Evolutionary conservation across 1,140 invertebrate species (phyloP).

Genomic region (Palaemon carinicauda): DNA sequence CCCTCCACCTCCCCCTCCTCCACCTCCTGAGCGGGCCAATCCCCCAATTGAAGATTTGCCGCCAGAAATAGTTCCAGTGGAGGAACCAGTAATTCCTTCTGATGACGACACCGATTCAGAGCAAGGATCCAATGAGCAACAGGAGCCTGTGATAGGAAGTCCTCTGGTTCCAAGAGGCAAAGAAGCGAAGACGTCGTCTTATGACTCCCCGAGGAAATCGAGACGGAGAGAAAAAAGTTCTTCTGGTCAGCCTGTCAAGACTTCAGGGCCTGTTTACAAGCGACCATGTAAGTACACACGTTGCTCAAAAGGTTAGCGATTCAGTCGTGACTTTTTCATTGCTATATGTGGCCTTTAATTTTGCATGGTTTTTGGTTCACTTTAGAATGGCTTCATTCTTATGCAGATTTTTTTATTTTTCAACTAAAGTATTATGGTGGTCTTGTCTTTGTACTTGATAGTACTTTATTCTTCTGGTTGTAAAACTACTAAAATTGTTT

Average conservation of each 20-base stretch:
- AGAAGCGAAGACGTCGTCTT: not conserved
- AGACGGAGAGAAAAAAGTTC: no score
- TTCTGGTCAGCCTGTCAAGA: not conserved
- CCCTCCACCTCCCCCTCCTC: constrained; percentile 27
- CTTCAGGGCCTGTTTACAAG: constrained; percentile 4
- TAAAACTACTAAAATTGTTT: no score
- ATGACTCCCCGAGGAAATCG: no score
- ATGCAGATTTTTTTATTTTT: no score
- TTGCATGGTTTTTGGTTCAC: not conserved
- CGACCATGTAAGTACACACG: constrained; percentile 24
- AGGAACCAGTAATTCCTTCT: not conserved
- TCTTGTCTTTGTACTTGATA: no score
- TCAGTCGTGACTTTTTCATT: not conserved
- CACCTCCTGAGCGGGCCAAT: not conserved
- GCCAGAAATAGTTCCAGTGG: not conserved
- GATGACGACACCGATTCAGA: not conserved
- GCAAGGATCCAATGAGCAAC: not conserved
- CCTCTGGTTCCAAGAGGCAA: constrained; percentile 30
- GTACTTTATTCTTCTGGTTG: no score
- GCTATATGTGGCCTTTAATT: not conserved
- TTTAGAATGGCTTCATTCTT: no score
- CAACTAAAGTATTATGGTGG: no score
- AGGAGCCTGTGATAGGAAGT: not conserved
- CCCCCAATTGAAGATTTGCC: not conserved
- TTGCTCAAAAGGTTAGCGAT: no score